Evolutionary conservation across 2,888 invertebrate genomes (phyloP).

Genomic region (Perizoma affinitatum): DNA sequence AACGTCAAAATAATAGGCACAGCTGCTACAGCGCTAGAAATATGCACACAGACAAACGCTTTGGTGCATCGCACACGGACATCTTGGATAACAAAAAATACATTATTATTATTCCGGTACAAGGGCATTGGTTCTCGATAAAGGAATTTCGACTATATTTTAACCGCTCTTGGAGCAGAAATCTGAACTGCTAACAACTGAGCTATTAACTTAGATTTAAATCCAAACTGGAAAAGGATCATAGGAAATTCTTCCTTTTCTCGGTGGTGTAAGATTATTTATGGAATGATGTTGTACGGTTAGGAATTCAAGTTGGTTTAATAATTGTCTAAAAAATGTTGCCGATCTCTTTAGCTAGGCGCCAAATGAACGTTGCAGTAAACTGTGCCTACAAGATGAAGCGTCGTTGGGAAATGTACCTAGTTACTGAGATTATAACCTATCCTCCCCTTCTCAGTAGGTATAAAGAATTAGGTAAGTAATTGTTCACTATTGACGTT

Average conservation of each 20-base stretch:
- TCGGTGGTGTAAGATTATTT: conserved; percentile 41
- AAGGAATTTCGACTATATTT: conserved; percentile 49
- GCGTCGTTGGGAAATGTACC: conserved; percentile 55
- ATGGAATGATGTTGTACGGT: conserved; percentile 38
- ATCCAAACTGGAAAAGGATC: conserved; percentile 47
- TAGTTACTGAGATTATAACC: no score
- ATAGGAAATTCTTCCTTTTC: conserved; percentile 45
- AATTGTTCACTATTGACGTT: no score
- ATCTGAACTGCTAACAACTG: conserved; percentile 34
- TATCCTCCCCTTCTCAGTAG: no score
- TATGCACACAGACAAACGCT: conserved; percentile 62
- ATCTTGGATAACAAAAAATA: conserved; percentile 76
- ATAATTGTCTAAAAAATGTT: conserved; percentile 73
- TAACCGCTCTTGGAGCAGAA: conserved; percentile 30
- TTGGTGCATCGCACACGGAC: conserved; percentile 75
- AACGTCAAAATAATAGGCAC: conserved; percentile 75
- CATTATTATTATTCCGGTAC: conserved; percentile 79
- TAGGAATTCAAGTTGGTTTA: conserved; percentile 75
- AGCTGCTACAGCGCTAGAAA: conserved; percentile 72
- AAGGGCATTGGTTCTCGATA: conserved; percentile 50
- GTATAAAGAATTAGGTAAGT: no score
- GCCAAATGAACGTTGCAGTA: conserved; percentile 76
- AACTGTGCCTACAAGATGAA: conserved; percentile 57
- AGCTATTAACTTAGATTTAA: conserved; percentile 78
- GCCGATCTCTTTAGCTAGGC: conserved; percentile 63